A percentile compares a stretch with the other conserved stretches of the same genome.
phyloP scores from a whole-genome alignment of 2,888 invertebrate species.

The Tupiocoris notatus region DNA sequence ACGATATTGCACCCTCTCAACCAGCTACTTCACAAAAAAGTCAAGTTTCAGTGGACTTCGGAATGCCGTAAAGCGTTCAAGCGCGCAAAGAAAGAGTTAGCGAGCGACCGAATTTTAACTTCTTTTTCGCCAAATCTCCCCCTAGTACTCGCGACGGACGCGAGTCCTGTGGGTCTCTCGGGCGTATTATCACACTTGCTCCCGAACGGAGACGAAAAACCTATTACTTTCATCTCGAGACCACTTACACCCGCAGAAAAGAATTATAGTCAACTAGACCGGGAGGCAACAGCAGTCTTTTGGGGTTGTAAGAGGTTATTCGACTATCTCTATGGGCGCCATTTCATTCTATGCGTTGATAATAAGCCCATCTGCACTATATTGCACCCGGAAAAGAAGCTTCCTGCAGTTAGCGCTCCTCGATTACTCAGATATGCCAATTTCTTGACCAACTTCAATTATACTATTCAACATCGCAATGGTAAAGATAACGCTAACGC shows the following conservation, averaged over 20 bases:
- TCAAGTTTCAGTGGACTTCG: conserved; percentile 46
- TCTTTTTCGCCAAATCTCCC: conserved; percentile 46
- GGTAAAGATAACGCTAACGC: conserved; percentile 33
- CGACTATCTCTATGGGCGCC: neutral
- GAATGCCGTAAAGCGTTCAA: conserved; percentile 47
- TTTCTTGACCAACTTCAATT: conserved; percentile 42
- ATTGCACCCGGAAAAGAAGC: conserved; percentile 8
- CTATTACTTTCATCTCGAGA: conserved; percentile 28
- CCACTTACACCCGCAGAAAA: conserved; percentile 24
- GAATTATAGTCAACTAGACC: conserved; percentile 46
- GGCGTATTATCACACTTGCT: conserved; percentile 42
- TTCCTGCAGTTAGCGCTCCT: neutral
- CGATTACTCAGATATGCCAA: conserved; percentile 40
- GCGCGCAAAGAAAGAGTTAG: conserved; percentile 47
- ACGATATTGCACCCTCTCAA: conserved; percentile 43
- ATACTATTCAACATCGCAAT: conserved; percentile 26
- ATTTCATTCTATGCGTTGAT: neutral
- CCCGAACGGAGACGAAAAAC: conserved; percentile 11
- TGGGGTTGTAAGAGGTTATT: neutral
- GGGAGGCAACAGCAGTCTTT: conserved; percentile 25
- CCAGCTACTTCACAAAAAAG: conserved; percentile 41
- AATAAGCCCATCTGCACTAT: neutral
- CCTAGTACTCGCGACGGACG: conserved; percentile 44
- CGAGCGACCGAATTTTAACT: conserved; percentile 46
- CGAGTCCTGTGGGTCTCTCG: conserved; percentile 40